Conservation (phyloP, 1,140 invertebrate genomes). For the Temnothorax curvispinosus region DNA sequence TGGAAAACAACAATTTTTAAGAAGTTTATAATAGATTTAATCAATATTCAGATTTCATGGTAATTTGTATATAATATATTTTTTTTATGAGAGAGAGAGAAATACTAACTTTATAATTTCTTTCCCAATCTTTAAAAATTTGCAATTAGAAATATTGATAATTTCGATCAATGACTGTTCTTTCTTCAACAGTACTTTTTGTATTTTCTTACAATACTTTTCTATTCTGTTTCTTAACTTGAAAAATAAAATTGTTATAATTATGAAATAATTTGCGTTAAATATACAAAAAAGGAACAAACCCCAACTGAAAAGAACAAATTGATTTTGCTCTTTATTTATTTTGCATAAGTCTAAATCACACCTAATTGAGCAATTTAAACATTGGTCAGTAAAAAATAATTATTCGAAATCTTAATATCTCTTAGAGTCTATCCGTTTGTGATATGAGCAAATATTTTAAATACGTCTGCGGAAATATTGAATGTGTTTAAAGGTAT, state of each 20-base stretch:
- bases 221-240: neutral
- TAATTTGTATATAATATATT: neutral
- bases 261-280: neutral
- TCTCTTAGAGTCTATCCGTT: neutral
- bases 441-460: neutral
- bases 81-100: neutral
- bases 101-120: neutral
- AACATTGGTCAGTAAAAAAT: neutral
- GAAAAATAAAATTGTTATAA: neutral
- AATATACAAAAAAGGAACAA: neutral
- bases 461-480: neutral
- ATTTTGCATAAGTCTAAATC: neutral
- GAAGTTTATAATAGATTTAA: neutral
- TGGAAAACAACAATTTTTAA: neutral
- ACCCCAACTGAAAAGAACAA: neutral
- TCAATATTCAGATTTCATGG: neutral
- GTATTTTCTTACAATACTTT: neutral
- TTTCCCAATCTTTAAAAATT: neutral
- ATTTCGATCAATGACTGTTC: neutral
- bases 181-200: neutral
- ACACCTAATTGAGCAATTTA: neutral
- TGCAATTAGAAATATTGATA: neutral
- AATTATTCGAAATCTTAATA: conserved; percentile 2
- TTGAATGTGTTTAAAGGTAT: neutral
- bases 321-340: neutral